Base-by-base conservation (phyloP, 2,888 invertebrate genomes). In the Drosophila bunnanda region DNA sequence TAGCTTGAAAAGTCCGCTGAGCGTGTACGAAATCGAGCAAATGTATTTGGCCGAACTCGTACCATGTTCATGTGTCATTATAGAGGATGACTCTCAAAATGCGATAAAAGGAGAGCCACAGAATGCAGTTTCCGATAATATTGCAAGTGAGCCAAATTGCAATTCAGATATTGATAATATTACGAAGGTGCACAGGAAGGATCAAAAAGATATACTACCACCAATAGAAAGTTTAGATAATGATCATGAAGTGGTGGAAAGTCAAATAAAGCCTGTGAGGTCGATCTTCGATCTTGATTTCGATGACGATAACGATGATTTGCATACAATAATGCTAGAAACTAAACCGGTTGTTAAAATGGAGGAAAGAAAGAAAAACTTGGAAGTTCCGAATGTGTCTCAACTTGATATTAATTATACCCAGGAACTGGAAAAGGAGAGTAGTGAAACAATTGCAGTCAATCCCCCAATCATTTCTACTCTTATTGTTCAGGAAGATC, bases 211-310 rank as follows among this genome's bases (percentile, higher is more conserved):
- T 9, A 44, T 71, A 2, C 0, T n/a, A 2, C 8, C 7, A 0
- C 55, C 59, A 10, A 12, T 22, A 0, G 54, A 68, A 15, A 60
- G 52, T 10, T 32, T 15, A 28, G 32, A 41, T 25, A 22, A 17
- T 13, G 34, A 44, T 8, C 55, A 70, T n/a, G 78, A 73, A 9
- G 10, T 36, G 15, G 32, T 17, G 13, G 38, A 44, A 8, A 17
- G 50, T n/a, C 57, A 64, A 17, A 61, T 58, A 46, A 92, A 90
- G 69, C 90, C 90, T 12, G 83, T 88, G 0, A 92, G 91, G 66
- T 92, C 92, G 1, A 92, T 92, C 62, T 92, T 92, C 77, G 92
- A 92, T 83, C 79, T 92, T 30, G 92, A 92, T 77, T 92, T 92
- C 65, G 92, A 92, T 57, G 92, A 92, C 56, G 92, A 92, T 8